Conservation (phyloP, 2,797 vertebrate genomes). For the Dicrostonyx torquatus region DNA sequence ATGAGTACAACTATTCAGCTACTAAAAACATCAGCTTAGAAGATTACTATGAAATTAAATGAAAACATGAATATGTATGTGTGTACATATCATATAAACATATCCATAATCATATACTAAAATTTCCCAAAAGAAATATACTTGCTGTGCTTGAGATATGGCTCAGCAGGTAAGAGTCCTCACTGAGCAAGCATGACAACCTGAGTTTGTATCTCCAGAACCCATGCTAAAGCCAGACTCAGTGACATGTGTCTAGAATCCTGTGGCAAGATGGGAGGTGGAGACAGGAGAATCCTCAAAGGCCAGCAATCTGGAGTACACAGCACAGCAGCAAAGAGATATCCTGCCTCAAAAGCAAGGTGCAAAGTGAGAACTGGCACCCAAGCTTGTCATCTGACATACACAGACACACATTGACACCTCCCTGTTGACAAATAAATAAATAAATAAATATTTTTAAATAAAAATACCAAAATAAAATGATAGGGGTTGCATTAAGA, state of each 20-base stretch:
- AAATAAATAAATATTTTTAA: background rate
- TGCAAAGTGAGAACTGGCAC: background rate
- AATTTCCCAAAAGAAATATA: slow-evolving; percentile 28
- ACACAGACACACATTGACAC: background rate
- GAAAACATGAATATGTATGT: background rate
- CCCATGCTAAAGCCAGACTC: background rate
- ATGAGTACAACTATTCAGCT: slow-evolving; percentile 11
- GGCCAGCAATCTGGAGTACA: background rate
- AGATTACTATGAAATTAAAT: background rate
- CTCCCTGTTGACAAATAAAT: background rate
- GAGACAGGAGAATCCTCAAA: background rate
- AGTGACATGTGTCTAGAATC: background rate
- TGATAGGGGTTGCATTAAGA: background rate
- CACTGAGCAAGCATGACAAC: background rate
- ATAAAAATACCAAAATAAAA: slow-evolving; percentile 33
- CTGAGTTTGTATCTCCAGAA: background rate
- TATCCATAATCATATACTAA: background rate
- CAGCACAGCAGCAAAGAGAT: background rate
- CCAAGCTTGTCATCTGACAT: background rate
- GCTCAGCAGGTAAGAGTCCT: background rate
- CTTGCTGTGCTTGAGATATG: background rate
- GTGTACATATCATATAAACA: background rate
- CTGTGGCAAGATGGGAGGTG: background rate
- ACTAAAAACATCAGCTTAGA: slow-evolving; percentile 38
- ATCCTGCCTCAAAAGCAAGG: background rate